Conservation (phyloP, 2,888 invertebrate genomes). For the Blastobasis lacticolella region DNA sequence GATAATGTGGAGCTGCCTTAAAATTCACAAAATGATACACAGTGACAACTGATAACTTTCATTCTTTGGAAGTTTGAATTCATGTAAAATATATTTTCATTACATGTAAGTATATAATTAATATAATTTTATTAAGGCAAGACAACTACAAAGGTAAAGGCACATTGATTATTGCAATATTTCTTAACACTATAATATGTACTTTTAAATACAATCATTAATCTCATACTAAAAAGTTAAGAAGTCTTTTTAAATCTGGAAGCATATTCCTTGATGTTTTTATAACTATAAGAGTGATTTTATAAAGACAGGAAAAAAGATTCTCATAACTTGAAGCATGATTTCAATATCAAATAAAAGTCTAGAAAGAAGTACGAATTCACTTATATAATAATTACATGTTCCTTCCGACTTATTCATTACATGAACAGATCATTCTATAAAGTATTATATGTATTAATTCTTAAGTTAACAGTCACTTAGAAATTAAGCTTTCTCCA, state of each 20-base stretch:
- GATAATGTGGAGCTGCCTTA: background rate
- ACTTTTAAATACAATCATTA: background rate
- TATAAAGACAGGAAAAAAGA: too few relatives aligned
- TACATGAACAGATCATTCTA: too few relatives aligned
- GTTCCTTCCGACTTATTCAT: too few relatives aligned
- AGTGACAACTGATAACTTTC: background rate
- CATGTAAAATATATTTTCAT: constrained; percentile 1
- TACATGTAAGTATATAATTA: constrained; percentile 13
- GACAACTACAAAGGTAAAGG: constrained; percentile 43
- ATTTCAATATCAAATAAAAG: too few relatives aligned
- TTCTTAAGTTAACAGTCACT: background rate
- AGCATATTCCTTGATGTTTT: too few relatives aligned
- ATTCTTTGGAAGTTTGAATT: background rate
- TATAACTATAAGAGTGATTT: too few relatives aligned
- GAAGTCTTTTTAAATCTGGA: too few relatives aligned
- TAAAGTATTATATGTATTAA: too few relatives aligned
- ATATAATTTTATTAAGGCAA: constrained; percentile 42
- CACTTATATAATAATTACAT: too few relatives aligned
- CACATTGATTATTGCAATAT: constrained; percentile 39
- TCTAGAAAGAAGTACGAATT: too few relatives aligned
- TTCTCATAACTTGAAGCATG: too few relatives aligned
- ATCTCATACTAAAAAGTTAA: too few relatives aligned
- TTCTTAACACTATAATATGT: constrained; percentile 3
- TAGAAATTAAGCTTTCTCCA: constrained; percentile 4
- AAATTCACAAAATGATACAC: background rate